A percentile compares a stretch with the other conserved stretches of the same genome.
Conservation (phyloP, 2,888 invertebrate genomes). For the Nezara viridula region DNA sequence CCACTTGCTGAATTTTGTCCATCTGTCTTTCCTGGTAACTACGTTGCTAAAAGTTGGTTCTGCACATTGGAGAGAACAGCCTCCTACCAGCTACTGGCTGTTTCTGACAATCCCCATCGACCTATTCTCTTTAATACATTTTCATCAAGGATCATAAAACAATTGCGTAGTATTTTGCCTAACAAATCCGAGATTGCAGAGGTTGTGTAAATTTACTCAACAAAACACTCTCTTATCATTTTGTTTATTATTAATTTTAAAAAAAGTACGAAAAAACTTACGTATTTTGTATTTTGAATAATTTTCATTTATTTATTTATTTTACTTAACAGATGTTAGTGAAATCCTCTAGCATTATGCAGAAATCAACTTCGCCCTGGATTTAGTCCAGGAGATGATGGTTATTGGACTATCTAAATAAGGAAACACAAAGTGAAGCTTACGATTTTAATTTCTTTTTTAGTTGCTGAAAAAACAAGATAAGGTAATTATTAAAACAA, state of each 20-base stretch:
- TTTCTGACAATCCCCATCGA: not conserved
- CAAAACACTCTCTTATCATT: not conserved
- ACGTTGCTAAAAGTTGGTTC: not conserved
- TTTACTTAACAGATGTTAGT: no score
- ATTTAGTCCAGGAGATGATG: no score
- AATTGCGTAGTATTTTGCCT: not conserved
- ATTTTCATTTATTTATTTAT: no score
- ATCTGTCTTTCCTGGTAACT: not conserved
- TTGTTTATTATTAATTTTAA: not conserved
- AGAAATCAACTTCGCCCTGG: no score
- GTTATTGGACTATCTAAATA: no score
- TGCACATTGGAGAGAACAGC: not conserved
- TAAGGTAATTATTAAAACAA: no score
- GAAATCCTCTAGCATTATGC: no score
- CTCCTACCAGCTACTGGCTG: not conserved
- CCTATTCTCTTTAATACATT: not conserved
- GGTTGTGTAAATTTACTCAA: not conserved
- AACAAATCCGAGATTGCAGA: not conserved
- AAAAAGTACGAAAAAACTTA: no score
- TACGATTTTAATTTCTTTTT: no score
- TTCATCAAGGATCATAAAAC: not conserved
- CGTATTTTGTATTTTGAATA: no score
- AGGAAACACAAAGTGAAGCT: no score
- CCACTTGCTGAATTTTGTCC: not conserved
- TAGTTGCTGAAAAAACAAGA: no score